Evolutionary conservation across 2,797 vertebrate species (phyloP), one percentile per base, ranked within the genome.

Genomic region (Crotalus adamanteus): DNA sequence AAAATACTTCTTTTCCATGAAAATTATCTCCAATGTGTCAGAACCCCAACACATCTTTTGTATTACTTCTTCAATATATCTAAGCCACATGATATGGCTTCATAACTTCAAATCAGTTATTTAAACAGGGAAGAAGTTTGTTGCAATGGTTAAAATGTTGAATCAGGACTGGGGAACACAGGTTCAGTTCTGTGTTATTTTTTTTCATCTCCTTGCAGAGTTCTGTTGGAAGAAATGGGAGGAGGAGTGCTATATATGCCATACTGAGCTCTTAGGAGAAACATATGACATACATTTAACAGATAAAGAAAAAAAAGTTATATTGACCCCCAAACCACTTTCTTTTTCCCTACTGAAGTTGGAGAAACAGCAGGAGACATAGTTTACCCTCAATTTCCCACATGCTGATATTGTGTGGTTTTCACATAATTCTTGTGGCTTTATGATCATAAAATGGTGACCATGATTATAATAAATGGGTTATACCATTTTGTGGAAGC

Each of bases 401-500:
- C 73, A 37, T 25, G 18, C 53, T 78, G 53, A 55, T 83, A 73
- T 93, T 95, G 94, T 97, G 96, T 95, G 97, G 97, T 94, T 96
- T 97, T 96, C 91, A 90, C 90, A 61, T 95, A 92, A 93, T 96
- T 97, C 91, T 94, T 97, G 96, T 96, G 96, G 96, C 56, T 95
- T 26, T 94, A 93, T 94, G 94, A 94, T 95, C 94, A 94, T 94
- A 95, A 91, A 96, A 95, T 94, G 93, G 90, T 95, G 93, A 95
- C 95, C 95, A 94, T 95, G 95, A 96, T 96, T 96, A 96, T 42
- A 96, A 94, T 95, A 47, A 95, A 96, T 83, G 20, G 37, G 73
- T 96, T 53, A 94, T 95, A 94, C 96, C 96, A 65, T 96, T 97
- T 97, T 97, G 94, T 95, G 94, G 96, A 95, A 94, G 94, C 94